Percentiles rank a stretch among this genome's conserved stretches.
Evolutionary conservation across 2,113 vertebrate species (phyloP).

Genomic region (Ginglymostoma cirratum): DNA sequence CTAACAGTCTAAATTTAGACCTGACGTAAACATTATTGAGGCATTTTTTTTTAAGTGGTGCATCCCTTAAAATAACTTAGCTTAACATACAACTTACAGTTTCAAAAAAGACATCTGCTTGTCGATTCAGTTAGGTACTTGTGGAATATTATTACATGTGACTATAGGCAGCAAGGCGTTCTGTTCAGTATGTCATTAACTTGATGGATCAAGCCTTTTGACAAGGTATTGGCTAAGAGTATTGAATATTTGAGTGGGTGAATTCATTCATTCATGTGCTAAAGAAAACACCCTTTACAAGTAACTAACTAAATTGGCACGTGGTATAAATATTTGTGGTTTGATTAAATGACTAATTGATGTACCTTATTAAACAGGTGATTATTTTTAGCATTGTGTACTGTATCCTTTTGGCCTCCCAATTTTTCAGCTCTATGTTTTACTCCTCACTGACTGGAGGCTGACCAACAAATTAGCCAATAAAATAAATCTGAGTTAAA

Average conservation of each 20-base stretch:
- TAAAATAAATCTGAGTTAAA: neutral
- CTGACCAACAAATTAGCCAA: conserved; percentile 23
- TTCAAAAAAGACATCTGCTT: neutral
- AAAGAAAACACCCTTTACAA: neutral
- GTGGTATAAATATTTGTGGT: neutral
- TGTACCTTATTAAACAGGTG: neutral
- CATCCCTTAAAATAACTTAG: neutral
- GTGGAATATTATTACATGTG: neutral
- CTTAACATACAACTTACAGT: neutral
- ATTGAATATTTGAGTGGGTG: neutral
- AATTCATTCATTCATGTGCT: neutral
- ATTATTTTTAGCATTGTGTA: neutral
- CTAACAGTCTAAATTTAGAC: neutral
- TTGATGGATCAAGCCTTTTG: neutral
- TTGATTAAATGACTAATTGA: neutral
- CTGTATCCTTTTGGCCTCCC: neutral
- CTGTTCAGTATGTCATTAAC: neutral
- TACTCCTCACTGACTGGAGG: neutral
- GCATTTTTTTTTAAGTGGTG: neutral
- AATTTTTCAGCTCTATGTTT: neutral
- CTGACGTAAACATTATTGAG: neutral
- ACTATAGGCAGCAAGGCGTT: neutral
- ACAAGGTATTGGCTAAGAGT: neutral
- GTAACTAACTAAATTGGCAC: neutral
- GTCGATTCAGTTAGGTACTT: neutral